Evolutionary conservation across 2,888 invertebrate genomes (phyloP), one percentile per base, ranked within the genome.

Genomic region (Acleris cristana): DNA sequence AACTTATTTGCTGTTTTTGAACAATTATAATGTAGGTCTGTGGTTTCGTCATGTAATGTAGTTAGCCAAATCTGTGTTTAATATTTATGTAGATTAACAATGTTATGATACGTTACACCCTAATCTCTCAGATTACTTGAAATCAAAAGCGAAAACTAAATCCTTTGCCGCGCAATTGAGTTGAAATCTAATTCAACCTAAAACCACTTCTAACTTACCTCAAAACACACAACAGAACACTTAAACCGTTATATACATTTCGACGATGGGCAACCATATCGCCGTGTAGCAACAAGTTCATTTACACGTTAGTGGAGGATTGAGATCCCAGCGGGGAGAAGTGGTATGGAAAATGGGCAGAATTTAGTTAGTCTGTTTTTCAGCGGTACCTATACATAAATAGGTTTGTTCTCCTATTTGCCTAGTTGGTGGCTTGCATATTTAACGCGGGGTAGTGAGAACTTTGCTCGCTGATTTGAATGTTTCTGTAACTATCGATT

Each of bases 251-350:
- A 52, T 64, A 23, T 54, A 67, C 53, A 63, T 67, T 65, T 62
- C 52, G 48, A 62, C 52, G 59, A 79, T 78, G 76, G 74, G 74
- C 71, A 74, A 72, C 76, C 73, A 78, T 79, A 75, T 74, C 71
- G 73, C 70, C 76, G 77, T 75, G 73, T 80, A 79, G 78, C 79
- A 80, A 82, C 82, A 85, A 82, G 77, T 83, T 79, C 77, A 82
- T 84, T 85, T 83, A 83, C 80, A 80, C 80, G 76, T 84, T 80
- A 76, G 78, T 79, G 73, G 76, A 76, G 82, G 77, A 82, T 77
- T 78, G 75, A 73, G 75, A 76, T 76, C 84, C 80, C 84, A 49
- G 44, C 72, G 79, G 85, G 73, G 73, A 72, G 84, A 82, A 82
- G 76, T 82, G 80, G 77, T 79, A 81, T 74, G 73, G 73, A 79